Percentiles rank a stretch among this genome's conserved stretches.
Conservation (phyloP, 1,140 invertebrate genomes). For the Diuraphis noxia region DNA sequence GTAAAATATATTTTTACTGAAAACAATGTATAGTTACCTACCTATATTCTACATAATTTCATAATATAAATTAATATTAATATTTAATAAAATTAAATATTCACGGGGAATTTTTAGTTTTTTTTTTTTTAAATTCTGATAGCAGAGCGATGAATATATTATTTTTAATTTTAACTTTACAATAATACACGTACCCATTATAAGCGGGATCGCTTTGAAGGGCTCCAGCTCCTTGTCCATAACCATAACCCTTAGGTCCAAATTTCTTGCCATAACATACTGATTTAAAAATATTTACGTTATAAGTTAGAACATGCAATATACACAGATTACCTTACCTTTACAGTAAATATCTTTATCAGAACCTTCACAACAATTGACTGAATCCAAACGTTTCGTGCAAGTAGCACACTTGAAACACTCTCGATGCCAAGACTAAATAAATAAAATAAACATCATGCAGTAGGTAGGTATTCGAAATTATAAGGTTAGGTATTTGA, state of each 20-base stretch:
- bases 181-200: conserved; percentile 57
- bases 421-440: conserved; percentile 85
- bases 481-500: background rate
- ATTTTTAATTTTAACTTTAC: background rate
- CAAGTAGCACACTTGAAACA: conserved; percentile 95
- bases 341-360: conserved; percentile 98
- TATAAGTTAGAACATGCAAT: conserved; percentile 26
- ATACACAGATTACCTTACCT: conserved; percentile 66
- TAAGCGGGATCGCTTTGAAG: conserved; percentile 77
- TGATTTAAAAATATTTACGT: conserved; percentile 60
- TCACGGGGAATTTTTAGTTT: background rate
- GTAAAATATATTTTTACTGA: background rate
- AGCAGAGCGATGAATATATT: background rate
- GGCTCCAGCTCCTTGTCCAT: conserved; percentile 87
- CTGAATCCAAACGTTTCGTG: conserved; percentile 92
- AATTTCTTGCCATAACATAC: conserved; percentile 93
- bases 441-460: conserved; percentile 6
- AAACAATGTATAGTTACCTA: background rate
- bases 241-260: conserved; percentile 92
- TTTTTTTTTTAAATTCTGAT: background rate
- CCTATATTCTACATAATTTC: background rate
- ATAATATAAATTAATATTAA: background rate
- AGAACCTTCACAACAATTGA: conserved; percentile 91
- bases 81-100: background rate
- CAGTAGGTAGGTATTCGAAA: background rate